Base-by-base conservation (phyloP, 1,140 invertebrate genomes). In the Sminthurinus signatus region DNA sequence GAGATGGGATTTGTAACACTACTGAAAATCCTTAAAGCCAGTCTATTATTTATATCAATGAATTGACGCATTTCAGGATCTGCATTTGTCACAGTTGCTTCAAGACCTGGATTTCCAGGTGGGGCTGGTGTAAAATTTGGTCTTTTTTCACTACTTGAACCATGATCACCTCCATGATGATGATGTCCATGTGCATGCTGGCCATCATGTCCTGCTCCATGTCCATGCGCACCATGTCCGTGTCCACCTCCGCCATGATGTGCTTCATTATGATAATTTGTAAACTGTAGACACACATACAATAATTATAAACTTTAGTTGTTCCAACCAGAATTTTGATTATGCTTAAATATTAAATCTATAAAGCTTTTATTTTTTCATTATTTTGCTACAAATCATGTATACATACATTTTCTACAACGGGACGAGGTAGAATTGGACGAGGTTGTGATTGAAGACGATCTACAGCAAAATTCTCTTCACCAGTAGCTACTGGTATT, bases 21-120 rank as follows among this genome's bases (percentile, higher is more conserved):
- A 17, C 51, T 60, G 25, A 73, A 72, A 27, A 89, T 88, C 72
- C 82, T 83, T 59, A 91, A 88, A 0, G 88, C 88, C 21, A 93
- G 74, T 73, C 91, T 87, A 72, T 93, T 93, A 75, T 88, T 91
- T 1, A 91, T 78, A 69, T 86, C 83, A 2, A 84, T 79, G 71
- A 89, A 90, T 29, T 83, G 79, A 0, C 79, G 73, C 39, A 88
- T 79, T 73, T 89, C 87, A 62, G 82, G 79, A 15, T 83, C 84
- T n/a, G 89, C 78, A 64, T 81, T 78, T 57, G 81, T 81, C 1
- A 84, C 83, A 27, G 85, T 89, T 2, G 84, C 84, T 75, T 90
- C 88, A 19, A 91, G 75, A 19, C 73, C 73, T 23, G 71, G 66
- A 60, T 73, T 73, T 28, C 68, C 67, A 42, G 61, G 55, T 1